Conservation (phyloP, 2,113 vertebrate genomes). For the Austrofundulus limnaeus region DNA sequence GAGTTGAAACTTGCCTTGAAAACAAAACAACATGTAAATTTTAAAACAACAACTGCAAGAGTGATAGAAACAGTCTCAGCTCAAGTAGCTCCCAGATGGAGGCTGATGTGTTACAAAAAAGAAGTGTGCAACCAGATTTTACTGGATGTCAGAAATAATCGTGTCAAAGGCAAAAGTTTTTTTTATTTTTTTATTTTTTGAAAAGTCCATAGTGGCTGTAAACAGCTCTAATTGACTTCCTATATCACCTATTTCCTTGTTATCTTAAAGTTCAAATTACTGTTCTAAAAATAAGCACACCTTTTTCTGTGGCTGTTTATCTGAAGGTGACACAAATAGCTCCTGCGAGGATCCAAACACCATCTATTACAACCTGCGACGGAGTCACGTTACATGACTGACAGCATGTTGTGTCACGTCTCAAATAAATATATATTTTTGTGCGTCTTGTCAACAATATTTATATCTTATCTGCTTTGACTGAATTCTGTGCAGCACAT, state of each 20-base stretch:
- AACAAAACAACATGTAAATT: background rate
- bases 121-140: background rate
- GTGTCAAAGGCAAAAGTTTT: background rate
- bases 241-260: constrained; percentile 11
- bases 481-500: constrained; percentile 11
- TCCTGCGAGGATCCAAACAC: constrained; percentile 9
- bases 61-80: background rate
- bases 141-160: background rate
- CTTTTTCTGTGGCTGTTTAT: constrained; percentile 15
- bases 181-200: too few species aligned
- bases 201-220: constrained; percentile 9
- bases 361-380: constrained; percentile 9
- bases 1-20: background rate
- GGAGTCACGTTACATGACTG: constrained; percentile 21
- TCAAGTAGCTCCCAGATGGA: background rate
- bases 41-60: background rate
- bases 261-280: constrained; percentile 3
- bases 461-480: background rate
- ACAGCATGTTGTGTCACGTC: constrained; percentile 23
- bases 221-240: constrained; percentile 14
- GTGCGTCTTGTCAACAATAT: constrained; percentile 10
- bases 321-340: constrained; percentile 12
- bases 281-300: background rate
- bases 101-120: background rate
- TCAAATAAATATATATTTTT: constrained; percentile 11